Conservation (phyloP, 2,113 vertebrate species). For the Taxidea taxus region DNA sequence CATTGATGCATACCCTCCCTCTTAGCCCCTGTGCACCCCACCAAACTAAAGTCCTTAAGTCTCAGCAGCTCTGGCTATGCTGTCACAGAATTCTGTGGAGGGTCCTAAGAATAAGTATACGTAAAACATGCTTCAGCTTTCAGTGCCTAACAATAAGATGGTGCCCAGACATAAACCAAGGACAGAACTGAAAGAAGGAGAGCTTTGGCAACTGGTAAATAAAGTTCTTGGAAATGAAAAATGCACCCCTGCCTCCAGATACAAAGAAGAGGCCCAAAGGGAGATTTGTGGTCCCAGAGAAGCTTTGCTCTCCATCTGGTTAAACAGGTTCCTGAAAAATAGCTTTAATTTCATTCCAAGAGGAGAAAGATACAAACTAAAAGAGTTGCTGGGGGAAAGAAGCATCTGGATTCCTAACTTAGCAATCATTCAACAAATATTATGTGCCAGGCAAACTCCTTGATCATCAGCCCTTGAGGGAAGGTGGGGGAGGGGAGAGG, state of each 20-base stretch:
- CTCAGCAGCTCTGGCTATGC: neutral
- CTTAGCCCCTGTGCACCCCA: accelerated
- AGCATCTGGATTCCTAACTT: neutral
- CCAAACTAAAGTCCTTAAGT: neutral
- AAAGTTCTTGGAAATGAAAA: neutral
- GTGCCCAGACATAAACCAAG: neutral
- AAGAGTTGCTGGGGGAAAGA: slow-evolving; percentile 54
- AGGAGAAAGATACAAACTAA: slow-evolving; percentile 65
- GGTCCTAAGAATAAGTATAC: neutral
- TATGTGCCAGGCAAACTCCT: neutral
- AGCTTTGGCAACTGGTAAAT: neutral
- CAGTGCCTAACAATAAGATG: neutral
- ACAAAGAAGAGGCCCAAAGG: neutral
- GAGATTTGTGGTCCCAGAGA: neutral
- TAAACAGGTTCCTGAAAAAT: slow-evolving; percentile 53
- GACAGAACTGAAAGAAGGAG: accelerated
- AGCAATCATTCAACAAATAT: slow-evolving; percentile 19
- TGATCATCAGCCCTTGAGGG: neutral
- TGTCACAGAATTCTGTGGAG: neutral
- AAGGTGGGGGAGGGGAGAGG: neutral
- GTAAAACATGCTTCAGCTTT: neutral
- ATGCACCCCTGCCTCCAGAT: neutral
- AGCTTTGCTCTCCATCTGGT: slow-evolving; percentile 38
- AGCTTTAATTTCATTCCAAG: slow-evolving; percentile 73
- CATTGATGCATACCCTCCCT: too few relatives aligned